Conservation (phyloP, 2,113 vertebrate species). For the Vulpes ferrilata region DNA sequence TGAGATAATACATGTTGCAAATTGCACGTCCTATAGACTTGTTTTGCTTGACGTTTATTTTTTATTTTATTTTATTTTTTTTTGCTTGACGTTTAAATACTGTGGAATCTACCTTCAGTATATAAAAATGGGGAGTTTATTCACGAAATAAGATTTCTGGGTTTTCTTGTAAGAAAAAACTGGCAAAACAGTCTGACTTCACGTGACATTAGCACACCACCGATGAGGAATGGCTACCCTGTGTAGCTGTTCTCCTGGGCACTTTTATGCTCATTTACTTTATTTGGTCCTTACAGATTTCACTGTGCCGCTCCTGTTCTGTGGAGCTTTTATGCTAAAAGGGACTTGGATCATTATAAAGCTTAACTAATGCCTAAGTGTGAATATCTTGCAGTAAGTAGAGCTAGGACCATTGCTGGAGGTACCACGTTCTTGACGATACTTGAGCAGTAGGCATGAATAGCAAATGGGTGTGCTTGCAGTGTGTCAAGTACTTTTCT, state of each 20-base stretch:
- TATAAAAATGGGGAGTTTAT: not conserved
- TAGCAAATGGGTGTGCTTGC: not conserved
- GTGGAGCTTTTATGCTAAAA: not conserved
- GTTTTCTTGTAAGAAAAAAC: slow-evolving; percentile 6
- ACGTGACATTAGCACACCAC: rapidly evolving
- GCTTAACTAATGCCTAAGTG: not conserved
- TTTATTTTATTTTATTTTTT: not conserved
- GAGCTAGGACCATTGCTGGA: not conserved
- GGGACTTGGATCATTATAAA: not conserved
- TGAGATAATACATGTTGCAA: not conserved
- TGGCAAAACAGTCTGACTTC: not conserved
- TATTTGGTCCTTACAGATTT: not conserved
- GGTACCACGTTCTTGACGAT: not conserved
- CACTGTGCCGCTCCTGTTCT: not conserved
- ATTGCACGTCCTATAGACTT: not conserved
- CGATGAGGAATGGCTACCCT: not conserved
- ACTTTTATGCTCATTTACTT: not conserved
- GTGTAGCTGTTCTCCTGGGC: rapidly evolving
- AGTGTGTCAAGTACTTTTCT: not conserved
- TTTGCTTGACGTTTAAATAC: not conserved
- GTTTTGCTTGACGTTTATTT: not conserved
- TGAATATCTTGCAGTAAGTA: not conserved
- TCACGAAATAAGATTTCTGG: not conserved
- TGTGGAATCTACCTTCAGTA: slow-evolving; percentile 32
- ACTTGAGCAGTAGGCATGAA: not conserved